Base-by-base conservation (phyloP, 1,140 invertebrate species). In the Zaprionus taronus region DNA sequence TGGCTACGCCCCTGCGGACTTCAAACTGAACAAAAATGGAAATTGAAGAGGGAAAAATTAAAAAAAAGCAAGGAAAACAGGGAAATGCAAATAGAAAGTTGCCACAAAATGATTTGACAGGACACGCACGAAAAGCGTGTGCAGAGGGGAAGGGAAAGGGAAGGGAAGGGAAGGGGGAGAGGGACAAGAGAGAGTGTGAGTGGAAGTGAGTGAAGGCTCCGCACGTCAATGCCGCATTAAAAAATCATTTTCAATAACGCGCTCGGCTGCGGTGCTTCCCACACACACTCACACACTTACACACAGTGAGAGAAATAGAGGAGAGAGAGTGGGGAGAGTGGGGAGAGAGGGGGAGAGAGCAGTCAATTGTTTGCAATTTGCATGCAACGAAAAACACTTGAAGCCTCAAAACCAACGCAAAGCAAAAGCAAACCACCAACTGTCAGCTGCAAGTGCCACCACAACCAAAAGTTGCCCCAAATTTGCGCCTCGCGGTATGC, bases 241-340 rank as follows among this genome's bases (percentile, higher is more conserved):
- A 87, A 87, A 87, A 87, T 87, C 83, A 87, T 87, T 87, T 87
- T 87, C 83, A 87, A 89, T 87, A 87, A 87, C 84, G 80, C 74
- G 80, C 84, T 83, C 78, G 70, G 68, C 60, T 80, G 83, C 80
- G 71, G 62, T 55, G 56, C 24, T 51, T 20, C 57, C 26, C 28
- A 24, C 12, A 24, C 49, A 49, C 44, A 11, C 55, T 11, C 53
- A 17, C 34, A 61, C 61, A n/a, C 61, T 61, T 17, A 41, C 38
- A 67, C 24, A 31, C 4, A 41, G 41, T 24, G 20, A 17, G 14
- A 41, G 11, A n/a, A n/a, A n/a, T n/a, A n/a, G n/a, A n/a, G n/a
- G n/a, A n/a, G 2, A 41, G 28, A 41, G 15, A n/a, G 31, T 14
- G 38, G 22, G 22, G 22, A 47, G 11, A 64, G 20, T 7, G 14